Evolutionary conservation across 2,888 invertebrate genomes (phyloP).

Genomic region (Celastrina argiolus): DNA sequence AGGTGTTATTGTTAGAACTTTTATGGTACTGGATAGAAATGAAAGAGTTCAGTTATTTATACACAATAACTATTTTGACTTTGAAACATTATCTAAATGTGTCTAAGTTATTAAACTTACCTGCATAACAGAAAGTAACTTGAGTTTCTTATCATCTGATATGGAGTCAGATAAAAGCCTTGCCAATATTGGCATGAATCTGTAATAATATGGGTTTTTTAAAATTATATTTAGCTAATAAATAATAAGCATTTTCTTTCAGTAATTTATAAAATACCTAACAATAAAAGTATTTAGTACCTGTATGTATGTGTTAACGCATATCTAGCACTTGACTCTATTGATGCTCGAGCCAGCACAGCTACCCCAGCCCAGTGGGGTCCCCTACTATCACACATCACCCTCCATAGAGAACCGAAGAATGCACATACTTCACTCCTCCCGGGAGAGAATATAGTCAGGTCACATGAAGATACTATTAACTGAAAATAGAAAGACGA

Average conservation of each 20-base stretch:
- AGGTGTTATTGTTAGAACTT: too few relatives aligned
- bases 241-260: too few relatives aligned
- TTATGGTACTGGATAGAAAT: too few relatives aligned
- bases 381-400: slow-evolving; percentile 78
- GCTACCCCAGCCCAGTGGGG: slow-evolving; percentile 82
- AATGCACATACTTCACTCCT: slow-evolving; percentile 81
- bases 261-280: not conserved
- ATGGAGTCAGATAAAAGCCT: slow-evolving; percentile 79
- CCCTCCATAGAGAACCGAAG: slow-evolving; percentile 81
- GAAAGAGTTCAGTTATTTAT: too few relatives aligned
- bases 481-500: slow-evolving; percentile 66
- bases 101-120: slow-evolving; percentile 43
- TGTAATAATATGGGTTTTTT: slow-evolving; percentile 41
- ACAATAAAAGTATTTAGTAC: slow-evolving; percentile 39
- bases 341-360: slow-evolving; percentile 80
- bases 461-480: slow-evolving; percentile 80
- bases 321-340: slow-evolving; percentile 79
- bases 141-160: slow-evolving; percentile 80
- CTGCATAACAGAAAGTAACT: slow-evolving; percentile 81
- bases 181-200: slow-evolving; percentile 82
- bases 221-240: not conserved
- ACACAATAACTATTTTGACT: too few relatives aligned
- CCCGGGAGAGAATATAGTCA: slow-evolving; percentile 82
- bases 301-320: slow-evolving; percentile 83
- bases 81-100: too few relatives aligned